Conservation (phyloP, 2,113 vertebrate species). For the Nycticebus coucang region DNA sequence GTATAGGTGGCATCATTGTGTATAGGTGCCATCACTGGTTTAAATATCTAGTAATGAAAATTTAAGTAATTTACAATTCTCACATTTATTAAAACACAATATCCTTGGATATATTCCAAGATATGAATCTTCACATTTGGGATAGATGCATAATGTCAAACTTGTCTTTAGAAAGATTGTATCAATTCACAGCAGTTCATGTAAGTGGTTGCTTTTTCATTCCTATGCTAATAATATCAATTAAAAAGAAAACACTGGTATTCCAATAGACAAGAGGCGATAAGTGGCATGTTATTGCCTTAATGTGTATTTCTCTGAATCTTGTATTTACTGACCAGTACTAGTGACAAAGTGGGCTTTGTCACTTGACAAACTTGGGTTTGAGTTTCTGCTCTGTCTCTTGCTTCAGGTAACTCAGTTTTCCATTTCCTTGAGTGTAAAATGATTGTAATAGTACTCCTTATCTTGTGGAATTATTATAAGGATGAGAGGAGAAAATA, state of each 20-base stretch:
- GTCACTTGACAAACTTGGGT: not conserved
- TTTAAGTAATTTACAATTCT: not conserved
- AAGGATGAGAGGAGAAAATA: not conserved
- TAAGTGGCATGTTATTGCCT: not conserved
- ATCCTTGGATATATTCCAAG: not conserved
- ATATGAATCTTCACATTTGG: not conserved
- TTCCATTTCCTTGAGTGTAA: not conserved
- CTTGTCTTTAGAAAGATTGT: not conserved
- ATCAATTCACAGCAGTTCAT: not conserved
- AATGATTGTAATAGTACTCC: not conserved
- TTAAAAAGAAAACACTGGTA: slow-evolving; percentile 1
- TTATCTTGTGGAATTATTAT: not conserved
- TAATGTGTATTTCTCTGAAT: not conserved
- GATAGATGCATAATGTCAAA: not conserved
- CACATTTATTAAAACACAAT: not conserved
- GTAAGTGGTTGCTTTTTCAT: not conserved
- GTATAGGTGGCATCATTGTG: not conserved
- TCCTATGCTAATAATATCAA: not conserved
- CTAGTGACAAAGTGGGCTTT: not conserved
- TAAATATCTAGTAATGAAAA: not conserved
- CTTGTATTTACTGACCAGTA: not conserved
- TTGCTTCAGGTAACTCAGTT: not conserved
- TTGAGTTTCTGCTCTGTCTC: not conserved
- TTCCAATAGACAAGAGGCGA: not conserved
- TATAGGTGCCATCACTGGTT: not conserved